phyloP scores from a whole-genome alignment of 2,797 vertebrate species.

The Clamator glandarius region DNA sequence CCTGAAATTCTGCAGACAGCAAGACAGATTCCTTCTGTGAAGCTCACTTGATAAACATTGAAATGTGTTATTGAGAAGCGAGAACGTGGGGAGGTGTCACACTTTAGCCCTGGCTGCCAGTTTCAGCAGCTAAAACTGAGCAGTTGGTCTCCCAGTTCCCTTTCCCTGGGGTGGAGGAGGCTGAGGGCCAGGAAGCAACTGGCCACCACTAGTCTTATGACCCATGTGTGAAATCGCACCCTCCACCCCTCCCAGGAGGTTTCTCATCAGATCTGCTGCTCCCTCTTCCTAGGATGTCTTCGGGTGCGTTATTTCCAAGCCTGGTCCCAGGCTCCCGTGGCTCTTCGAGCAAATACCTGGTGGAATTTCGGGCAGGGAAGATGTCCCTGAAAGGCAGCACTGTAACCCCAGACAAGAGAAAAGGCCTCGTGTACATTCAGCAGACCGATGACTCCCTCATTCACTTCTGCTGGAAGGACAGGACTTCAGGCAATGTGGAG shows the following conservation, averaged over 20 bases:
- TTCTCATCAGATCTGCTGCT: not conserved
- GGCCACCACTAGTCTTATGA: too few relatives aligned
- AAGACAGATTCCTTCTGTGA: not conserved
- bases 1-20: not conserved
- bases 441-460: slow-evolving; percentile 97
- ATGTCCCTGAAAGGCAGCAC: slow-evolving; percentile 94
- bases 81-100: accelerated
- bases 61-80: not conserved
- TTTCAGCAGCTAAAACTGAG: too few relatives aligned
- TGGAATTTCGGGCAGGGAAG: slow-evolving; percentile 96
- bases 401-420: slow-evolving; percentile 94
- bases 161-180: too few relatives aligned
- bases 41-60: not conserved
- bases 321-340: slow-evolving; percentile 92
- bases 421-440: slow-evolving; percentile 94
- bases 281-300: slow-evolving; percentile 84
- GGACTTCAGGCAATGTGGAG: slow-evolving; percentile 90
- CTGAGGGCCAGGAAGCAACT: too few relatives aligned
- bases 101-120: too few relatives aligned
- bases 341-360: slow-evolving; percentile 93
- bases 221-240: too few relatives aligned
- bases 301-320: slow-evolving; percentile 94
- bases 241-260: not conserved
- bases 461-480: slow-evolving; percentile 98
- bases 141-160: too few relatives aligned